phyloP scores from a whole-genome alignment of 35 echinoderm and acorn worm species.

The Nesometra sesokonis region DNA sequence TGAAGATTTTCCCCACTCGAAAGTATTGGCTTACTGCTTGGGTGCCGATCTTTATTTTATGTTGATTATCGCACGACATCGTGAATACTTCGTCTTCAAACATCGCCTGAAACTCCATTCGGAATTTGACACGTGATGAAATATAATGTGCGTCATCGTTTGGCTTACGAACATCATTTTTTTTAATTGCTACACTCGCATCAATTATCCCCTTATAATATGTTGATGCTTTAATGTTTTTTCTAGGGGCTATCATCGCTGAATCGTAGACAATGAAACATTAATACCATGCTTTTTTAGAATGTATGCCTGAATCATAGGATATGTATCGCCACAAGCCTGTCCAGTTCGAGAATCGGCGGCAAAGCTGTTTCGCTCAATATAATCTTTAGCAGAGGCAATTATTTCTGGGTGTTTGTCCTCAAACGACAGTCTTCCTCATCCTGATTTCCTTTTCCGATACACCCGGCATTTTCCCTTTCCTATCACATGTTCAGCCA shows the following conservation, averaged over 20 bases:
- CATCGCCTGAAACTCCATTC: slow-evolving; percentile 32
- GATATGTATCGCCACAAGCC: slow-evolving; percentile 12
- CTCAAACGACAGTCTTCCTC: neutral
- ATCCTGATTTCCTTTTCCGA: neutral
- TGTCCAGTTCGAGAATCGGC: slow-evolving; percentile 17
- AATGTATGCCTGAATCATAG: neutral
- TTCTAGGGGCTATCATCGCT: neutral
- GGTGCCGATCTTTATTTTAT: slow-evolving; percentile 37
- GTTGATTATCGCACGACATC: slow-evolving; percentile 46
- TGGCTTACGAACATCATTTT: slow-evolving; percentile 23
- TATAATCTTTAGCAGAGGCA: neutral
- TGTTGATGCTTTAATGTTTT: neutral
- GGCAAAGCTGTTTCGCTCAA: slow-evolving; percentile 10
- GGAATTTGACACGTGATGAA: slow-evolving; percentile 15
- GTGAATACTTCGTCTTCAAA: neutral
- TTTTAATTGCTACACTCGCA: neutral
- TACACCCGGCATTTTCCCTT: too few relatives aligned
- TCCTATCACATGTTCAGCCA: too few relatives aligned
- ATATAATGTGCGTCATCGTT: slow-evolving; percentile 33
- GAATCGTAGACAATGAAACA: neutral
- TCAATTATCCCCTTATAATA: slow-evolving; percentile 17
- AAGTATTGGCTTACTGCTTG: slow-evolving; percentile 31
- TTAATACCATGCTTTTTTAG: neutral
- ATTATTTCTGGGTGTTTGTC: slow-evolving; percentile 29
- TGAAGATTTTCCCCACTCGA: slow-evolving; percentile 8